phyloP scores from a whole-genome alignment of 2,113 vertebrate species.

The cattle (Bos taurus) region DNA sequence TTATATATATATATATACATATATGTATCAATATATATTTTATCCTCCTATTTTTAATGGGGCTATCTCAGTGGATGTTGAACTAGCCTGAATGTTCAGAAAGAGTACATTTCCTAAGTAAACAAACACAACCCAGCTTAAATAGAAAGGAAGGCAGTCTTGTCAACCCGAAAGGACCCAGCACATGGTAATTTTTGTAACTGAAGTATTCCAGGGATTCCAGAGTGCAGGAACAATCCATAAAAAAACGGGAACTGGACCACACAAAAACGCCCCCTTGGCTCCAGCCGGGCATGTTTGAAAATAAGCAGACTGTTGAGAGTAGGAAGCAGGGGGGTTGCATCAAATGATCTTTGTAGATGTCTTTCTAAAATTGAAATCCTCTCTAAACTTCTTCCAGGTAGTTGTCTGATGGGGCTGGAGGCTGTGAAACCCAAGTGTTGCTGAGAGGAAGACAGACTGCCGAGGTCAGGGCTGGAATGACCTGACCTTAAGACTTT shows the following conservation, averaged over 20 bases:
- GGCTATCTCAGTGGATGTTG: slow-evolving; percentile 58
- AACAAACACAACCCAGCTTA: slow-evolving; percentile 48
- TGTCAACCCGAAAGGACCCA: slow-evolving; percentile 42
- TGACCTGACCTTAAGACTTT: background rate
- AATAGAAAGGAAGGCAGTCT: slow-evolving; percentile 38
- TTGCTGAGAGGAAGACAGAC: background rate
- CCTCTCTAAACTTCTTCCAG: slow-evolving; percentile 20
- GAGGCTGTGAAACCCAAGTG: background rate
- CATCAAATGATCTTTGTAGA: slow-evolving; percentile 31
- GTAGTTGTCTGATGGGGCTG: background rate
- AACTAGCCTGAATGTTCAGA: slow-evolving; percentile 52
- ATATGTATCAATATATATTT: background rate
- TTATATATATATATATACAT: background rate
- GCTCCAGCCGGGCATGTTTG: slow-evolving; percentile 37
- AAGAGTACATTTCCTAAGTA: slow-evolving; percentile 64
- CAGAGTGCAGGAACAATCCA: slow-evolving; percentile 37
- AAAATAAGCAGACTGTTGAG: slow-evolving; percentile 53
- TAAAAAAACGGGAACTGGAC: slow-evolving; percentile 58
- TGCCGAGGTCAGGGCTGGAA: background rate
- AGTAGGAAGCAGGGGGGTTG: slow-evolving; percentile 11
- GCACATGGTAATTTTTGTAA: slow-evolving; percentile 55
- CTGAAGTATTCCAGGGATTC: slow-evolving; percentile 54
- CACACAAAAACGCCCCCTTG: slow-evolving; percentile 58
- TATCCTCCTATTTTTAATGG: slow-evolving; percentile 14
- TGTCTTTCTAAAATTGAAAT: background rate